Base-by-base conservation (phyloP, 2,888 invertebrate species). In the Drepana falcataria region DNA sequence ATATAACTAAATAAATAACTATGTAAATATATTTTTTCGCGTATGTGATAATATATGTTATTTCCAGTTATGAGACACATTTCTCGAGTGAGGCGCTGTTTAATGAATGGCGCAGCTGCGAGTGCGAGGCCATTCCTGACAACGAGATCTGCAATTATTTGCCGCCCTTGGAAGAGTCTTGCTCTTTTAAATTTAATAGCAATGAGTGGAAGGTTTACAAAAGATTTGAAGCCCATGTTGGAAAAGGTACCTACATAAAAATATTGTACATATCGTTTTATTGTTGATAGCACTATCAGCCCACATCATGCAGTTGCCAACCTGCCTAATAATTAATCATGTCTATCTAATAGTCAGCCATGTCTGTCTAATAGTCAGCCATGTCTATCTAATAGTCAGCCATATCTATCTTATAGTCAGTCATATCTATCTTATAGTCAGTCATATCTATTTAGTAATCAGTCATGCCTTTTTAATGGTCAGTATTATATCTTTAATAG, bases 121-220 rank as follows among this genome's bases (percentile, higher is more conserved):
- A 68, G n/a, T 83, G 79, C 59, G 71, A 72, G 35, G 58, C 82
- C 40, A 64, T 94, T 35, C 60, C 77, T 9, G 71, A 80, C n/a
- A 71, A 81, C 1, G 76, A 89, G 35, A 57, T 85, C 2, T 58
- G 59, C 1, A 68, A 81, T 35, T 94, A 93, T 72, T 69, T 94
- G 59, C 94, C 95, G 2, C 71, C 81, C 35, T 52, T 91, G 44
- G 81, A 86, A 56, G 71, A 87, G 60, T 95, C 94, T 0, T 93
- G 94, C 75, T 81, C 87, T 71, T 69, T 92, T n/a, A 78, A 65
- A 55, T 53, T 75, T n/a, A 54, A 55, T 4, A 63, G 69, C 4
- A 57, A 54, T 2, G 59, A 55, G 9, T 78, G 76, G 73, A 58
- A 40, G 0, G 72, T 71, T 0, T 71, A 67, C 35, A 63, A 69